A percentile compares a stretch with the other conserved stretches of the same genome.
Conservation (phyloP, 2,797 vertebrate genomes). For the Coregonus ussuriensis region DNA sequence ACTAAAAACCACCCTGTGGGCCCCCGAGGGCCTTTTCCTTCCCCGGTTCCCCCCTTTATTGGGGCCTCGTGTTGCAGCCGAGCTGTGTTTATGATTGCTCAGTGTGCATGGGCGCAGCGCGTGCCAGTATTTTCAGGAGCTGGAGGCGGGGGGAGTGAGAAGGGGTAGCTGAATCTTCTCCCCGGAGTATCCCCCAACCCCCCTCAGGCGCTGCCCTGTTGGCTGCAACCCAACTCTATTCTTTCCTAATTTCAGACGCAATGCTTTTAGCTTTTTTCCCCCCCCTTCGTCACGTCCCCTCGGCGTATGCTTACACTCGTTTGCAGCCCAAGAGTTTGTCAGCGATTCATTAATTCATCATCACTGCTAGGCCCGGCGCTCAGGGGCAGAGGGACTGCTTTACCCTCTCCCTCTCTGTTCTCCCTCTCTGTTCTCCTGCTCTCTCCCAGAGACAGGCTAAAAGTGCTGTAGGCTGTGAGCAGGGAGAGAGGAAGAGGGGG, state of each 20-base stretch:
- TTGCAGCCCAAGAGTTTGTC: conserved; percentile 42
- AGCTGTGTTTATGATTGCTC: background rate
- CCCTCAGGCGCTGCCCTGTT: conserved; percentile 46
- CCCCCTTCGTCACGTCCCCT: conserved; percentile 17
- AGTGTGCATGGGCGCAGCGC: conserved; percentile 43
- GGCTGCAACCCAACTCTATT: conserved; percentile 35
- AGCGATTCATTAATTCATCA: conserved; percentile 65
- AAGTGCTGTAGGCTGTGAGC: background rate
- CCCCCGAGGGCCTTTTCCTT: background rate
- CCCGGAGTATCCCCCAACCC: conserved; percentile 18
- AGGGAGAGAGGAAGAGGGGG: background rate
- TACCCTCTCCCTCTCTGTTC: background rate
- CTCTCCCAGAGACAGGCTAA: conserved; percentile 9
- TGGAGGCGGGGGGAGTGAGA: conserved; percentile 27
- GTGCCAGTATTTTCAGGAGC: conserved; percentile 48
- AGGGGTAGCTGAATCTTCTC: conserved; percentile 26
- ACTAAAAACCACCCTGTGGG: background rate
- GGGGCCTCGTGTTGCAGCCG: background rate
- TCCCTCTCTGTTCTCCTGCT: background rate
- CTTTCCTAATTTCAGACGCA: conserved; percentile 45
- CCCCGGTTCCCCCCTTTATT: background rate
- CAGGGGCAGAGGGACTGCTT: conserved; percentile 10
- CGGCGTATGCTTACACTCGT: background rate
- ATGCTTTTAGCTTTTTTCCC: background rate
- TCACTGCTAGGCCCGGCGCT: conserved; percentile 31